Evolutionary conservation across 2,888 invertebrate species (phyloP).

Genomic region (Agrotis puta): DNA sequence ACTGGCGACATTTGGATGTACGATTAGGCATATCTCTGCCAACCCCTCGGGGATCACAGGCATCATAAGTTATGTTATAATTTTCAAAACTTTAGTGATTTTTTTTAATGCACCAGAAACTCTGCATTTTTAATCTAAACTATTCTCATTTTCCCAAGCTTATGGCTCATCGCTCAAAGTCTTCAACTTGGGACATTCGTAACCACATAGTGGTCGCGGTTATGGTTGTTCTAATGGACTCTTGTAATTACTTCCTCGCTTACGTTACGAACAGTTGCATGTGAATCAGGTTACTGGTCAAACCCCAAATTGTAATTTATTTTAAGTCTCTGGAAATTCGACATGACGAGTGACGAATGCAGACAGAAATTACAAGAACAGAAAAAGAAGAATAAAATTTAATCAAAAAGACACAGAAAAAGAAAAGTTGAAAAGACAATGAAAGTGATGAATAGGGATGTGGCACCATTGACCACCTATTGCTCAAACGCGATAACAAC

Average conservation of each 20-base stretch:
- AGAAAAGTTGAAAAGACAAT: too few species aligned
- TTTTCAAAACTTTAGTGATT: too few species aligned
- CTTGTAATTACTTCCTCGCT: slow-evolving; percentile 82
- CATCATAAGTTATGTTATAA: neutral
- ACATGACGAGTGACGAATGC: too few species aligned
- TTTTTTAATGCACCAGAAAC: too few species aligned
- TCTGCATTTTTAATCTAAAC: neutral
- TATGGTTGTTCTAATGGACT: slow-evolving; percentile 78
- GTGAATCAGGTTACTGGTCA: slow-evolving; percentile 53
- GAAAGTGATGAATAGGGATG: too few species aligned
- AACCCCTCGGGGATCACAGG: neutral
- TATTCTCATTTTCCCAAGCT: neutral
- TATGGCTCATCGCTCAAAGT: slow-evolving; percentile 42
- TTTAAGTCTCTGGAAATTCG: neutral
- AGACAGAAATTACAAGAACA: too few species aligned
- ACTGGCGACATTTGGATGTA: too few species aligned
- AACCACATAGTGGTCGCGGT: slow-evolving; percentile 68
- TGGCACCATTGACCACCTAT: too few species aligned
- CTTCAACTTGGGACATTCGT: slow-evolving; percentile 32
- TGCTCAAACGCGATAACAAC: too few species aligned
- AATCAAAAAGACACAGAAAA: too few species aligned
- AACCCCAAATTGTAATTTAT: slow-evolving; percentile 14
- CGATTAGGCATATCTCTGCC: neutral
- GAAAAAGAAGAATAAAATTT: too few species aligned
- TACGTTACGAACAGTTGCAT: slow-evolving; percentile 73